Base-by-base conservation (phyloP, 2,888 invertebrate genomes). In the Trichopoda pennipes region DNA sequence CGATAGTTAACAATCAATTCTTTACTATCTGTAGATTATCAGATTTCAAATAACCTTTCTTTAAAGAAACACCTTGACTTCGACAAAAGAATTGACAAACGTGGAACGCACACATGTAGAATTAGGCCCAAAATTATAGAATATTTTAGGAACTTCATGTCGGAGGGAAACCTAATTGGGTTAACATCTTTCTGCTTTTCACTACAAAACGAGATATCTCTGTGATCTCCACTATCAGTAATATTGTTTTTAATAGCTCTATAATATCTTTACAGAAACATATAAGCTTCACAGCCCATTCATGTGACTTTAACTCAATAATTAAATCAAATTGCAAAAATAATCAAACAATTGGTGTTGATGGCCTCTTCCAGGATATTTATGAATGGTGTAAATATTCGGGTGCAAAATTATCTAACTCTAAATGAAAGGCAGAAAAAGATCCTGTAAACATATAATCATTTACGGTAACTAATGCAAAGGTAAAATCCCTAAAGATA, bases 361-460 rank as follows among this genome's bases (percentile, higher is more conserved):
- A 70, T 3, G 28, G 60, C 1, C 1, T 78, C 0, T 28, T 78
- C 19, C 47, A 21, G 8, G 53, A 74, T 35, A 44, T 44, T 44
- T 3, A 44, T 1, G 42, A 44, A 44, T 76, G 79, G 72, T 73
- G 69, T n/a, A 56, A 56, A 17, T 76, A 60, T 42, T 75, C 61
- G 4, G 79, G 79, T 2, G 79, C 82, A n/a, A n/a, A 35, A 23
- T 32, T 79, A 8, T 80, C 60, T 9, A 35, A 10, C 3, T 16
- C 32, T 16, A 83, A 80, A 74, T 82, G 79, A 19, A 76, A 73
- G 28, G 76, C 17, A 55, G 73, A 8, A 83, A 72, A 49, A 55
- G 28, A 32, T 1, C 51, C 1, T 83, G 82, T 16, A 49, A 12
- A 10, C 32, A 16, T 3, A 44, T 1, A 16, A 32, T 69, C 9